phyloP scores from a whole-genome alignment of 2,113 vertebrate genomes.

The Romanogobio albipinnatus region DNA sequence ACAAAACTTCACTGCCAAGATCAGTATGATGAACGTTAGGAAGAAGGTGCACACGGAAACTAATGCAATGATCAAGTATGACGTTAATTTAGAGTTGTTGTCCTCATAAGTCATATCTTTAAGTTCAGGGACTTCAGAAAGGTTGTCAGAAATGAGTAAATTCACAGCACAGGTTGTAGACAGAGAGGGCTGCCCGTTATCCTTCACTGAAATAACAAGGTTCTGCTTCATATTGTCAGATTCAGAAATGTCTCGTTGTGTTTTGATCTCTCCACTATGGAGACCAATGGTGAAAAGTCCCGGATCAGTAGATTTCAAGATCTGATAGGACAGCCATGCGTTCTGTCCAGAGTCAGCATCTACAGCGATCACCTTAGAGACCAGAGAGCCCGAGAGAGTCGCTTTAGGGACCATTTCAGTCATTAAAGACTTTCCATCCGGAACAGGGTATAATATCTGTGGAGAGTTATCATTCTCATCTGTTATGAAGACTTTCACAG shows the following conservation, averaged over 20 bases:
- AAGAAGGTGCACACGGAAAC: constrained; percentile 73
- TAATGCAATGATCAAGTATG: constrained; percentile 73
- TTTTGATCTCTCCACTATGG: constrained; percentile 57
- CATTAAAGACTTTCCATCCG: constrained; percentile 54
- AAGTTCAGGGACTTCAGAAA: constrained; percentile 74
- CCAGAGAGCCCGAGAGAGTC: constrained; percentile 48
- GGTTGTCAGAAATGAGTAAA: constrained; percentile 78
- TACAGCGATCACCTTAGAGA: constrained; percentile 60
- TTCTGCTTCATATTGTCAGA: constrained; percentile 69
- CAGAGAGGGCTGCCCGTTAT: constrained; percentile 69
- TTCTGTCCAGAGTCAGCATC: constrained; percentile 59
- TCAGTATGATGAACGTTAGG: constrained; percentile 72
- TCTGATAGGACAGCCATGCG: constrained; percentile 57
- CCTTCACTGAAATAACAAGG: constrained; percentile 71
- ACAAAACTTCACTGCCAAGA: constrained; percentile 70
- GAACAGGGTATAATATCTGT: constrained; percentile 59
- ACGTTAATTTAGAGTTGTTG: constrained; percentile 68
- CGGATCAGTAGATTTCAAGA: constrained; percentile 52
- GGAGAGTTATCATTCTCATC: constrained; percentile 64
- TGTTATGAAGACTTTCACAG: constrained; percentile 59
- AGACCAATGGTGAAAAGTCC: constrained; percentile 56
- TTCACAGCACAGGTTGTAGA: constrained; percentile 76
- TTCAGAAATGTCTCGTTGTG: constrained; percentile 53
- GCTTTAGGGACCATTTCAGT: constrained; percentile 59
- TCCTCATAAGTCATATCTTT: constrained; percentile 70